Base-by-base conservation (phyloP, 2,888 invertebrate genomes). In the Aleiodes leptofemur region DNA sequence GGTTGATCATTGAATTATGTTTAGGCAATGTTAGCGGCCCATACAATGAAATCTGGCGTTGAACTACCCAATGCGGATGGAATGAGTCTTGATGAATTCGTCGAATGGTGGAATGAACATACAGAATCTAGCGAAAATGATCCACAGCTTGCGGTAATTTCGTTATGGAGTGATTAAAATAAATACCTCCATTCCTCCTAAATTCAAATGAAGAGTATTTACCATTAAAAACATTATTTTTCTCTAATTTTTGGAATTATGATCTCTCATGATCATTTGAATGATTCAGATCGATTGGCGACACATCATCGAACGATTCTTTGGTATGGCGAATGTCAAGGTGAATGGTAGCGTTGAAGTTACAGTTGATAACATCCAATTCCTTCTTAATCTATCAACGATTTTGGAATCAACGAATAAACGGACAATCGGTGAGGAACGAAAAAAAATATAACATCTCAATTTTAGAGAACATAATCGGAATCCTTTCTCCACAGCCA, bases 401-500 rank as follows among this genome's bases (percentile, higher is more conserved):
- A 9, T 56, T 9, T 23, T n/a, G 55, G 23, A 56, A 9, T 9
- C 16, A 16, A 56, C 16, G 1, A 23, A 56, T 56, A 23, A 56
- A 23, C 55, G 55, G 16, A 56, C 55, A 11, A 56, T 56, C n/a
- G 55, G 55, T 56, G 23, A 8, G 16, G 14, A 23, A 56, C 16
- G 7, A 56, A 4, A 16, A 16, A 23, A 16, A 56, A 16, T 11
- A 4, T 56, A 13, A 23, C 6, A 56, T 9, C 5, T 4, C 16
- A 23, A 9, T 56, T 16, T 23, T 23, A 14, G n/a, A 23, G 8
- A 56, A 56, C 23, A 56, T 56, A 56, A 56, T 56, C 5, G 4
- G 9, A 9, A 16, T 14, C 3, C 16, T 56, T 79, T 38, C 11
- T 13, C 6, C 1, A 53, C 57, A 80, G 80, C 78, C 11, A 80